Evolutionary conservation across 1,140 invertebrate species (phyloP), one percentile per base, ranked within the genome.

Genomic region (Fopius arisanus): DNA sequence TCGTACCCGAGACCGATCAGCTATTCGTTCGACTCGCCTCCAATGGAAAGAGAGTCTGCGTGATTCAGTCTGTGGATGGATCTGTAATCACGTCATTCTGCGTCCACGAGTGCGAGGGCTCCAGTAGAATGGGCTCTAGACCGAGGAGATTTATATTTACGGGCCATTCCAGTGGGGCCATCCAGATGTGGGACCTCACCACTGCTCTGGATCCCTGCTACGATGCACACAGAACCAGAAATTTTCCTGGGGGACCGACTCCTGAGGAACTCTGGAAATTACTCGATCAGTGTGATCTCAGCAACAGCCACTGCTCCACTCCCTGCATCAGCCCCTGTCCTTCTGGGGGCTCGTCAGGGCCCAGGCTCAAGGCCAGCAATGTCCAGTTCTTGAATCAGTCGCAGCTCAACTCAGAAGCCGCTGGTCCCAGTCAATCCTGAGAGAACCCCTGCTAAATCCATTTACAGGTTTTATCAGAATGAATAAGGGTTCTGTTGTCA

Each of bases 181-280:
- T 98, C 78, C 97, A 98, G 90, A 97, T 99, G 95, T 99, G 97
- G 97, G 97, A 99, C 89, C 89, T 99, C 33, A 98, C 96, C 2
- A 98, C 96, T 9, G 97, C 97, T 59, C 88, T 99, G 19, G 96
- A 98, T 86, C 89, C 72, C 72, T 69, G 26, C 62, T 26, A 65
- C 41, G 19, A 67, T 62, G 31, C 48, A 12, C 31, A 66, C 21
- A 62, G 43, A 31, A 40, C 65, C 19, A 82, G 79, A 77, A 85
- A 88, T 78, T 81, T 82, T 26, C 91, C 92, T 75, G 96, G 96
- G 79, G 97, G 97, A 48, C 97, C 97, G 63, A 94, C 94, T 14
- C 92, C 96, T 10, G 92, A 95, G 82, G 97, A 98, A 89, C 89
- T 99, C 73, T 91, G 98, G 74, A 92, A 93, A 41, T 89, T 98